These are phyloP conservation scores for Siniperca obscura DNA, from an alignment of 2,797 vertebrate genomes.

Conservation along the genomic window DNA sequence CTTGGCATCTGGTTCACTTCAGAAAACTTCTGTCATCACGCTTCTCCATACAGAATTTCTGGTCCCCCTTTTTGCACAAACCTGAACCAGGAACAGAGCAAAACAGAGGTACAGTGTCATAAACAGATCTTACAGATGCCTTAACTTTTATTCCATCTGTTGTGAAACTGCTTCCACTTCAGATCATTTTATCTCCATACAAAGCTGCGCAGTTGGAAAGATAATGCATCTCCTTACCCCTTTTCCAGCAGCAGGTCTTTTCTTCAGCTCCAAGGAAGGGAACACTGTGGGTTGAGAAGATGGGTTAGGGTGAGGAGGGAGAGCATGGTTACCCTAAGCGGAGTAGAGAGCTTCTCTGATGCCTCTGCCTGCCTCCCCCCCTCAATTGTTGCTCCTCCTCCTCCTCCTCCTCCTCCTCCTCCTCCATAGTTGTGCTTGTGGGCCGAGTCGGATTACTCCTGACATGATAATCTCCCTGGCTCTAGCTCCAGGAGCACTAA, in stretches of 20 bases:
- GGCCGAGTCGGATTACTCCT: slow-evolving; percentile 84
- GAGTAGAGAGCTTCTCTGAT: slow-evolving; percentile 78
- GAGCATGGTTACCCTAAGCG: slow-evolving; percentile 74
- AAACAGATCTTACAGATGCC: slow-evolving; percentile 56
- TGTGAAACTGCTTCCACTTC: slow-evolving; percentile 25
- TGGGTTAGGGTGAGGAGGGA: slow-evolving; percentile 76
- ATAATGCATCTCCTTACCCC: slow-evolving; percentile 66
- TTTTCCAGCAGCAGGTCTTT: slow-evolving; percentile 66
- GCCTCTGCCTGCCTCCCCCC: slow-evolving; percentile 74
- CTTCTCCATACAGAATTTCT: slow-evolving; percentile 23
- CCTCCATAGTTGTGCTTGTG: slow-evolving; percentile 81
- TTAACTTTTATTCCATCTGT: slow-evolving; percentile 60
- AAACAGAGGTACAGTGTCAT: slow-evolving; percentile 38
- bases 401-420: slow-evolving; percentile 84
- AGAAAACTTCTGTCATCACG: slow-evolving; percentile 46
- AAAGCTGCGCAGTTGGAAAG: slow-evolving; percentile 20
- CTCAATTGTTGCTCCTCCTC: slow-evolving; percentile 84
- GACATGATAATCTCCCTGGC: slow-evolving; percentile 85
- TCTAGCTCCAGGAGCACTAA: slow-evolving; percentile 78
- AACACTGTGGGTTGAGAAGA: slow-evolving; percentile 64
- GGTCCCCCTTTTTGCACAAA: slow-evolving; percentile 27
- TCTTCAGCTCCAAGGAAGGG: slow-evolving; percentile 52
- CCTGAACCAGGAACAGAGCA: slow-evolving; percentile 47
- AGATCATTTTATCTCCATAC: slow-evolving; percentile 18
- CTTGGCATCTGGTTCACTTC: slow-evolving; percentile 46